Base-by-base conservation (phyloP, 1,140 invertebrate genomes). In the Drosophila ohnishii region DNA sequence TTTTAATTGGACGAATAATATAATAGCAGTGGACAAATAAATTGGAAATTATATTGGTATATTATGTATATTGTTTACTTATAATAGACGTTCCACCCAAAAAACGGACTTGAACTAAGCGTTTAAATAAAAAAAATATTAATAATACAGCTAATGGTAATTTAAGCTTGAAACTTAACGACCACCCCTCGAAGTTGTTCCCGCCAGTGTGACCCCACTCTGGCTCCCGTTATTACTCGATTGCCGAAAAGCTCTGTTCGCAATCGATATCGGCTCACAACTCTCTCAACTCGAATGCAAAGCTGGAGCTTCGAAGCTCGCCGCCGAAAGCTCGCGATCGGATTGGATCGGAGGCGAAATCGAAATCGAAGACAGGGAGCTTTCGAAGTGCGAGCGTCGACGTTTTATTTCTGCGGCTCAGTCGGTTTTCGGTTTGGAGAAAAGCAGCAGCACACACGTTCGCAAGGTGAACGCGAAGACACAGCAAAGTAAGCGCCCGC, bases 341-440 rank as follows among this genome's bases (percentile, higher is more conserved):
- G 16, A 22, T 40, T 37, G 55, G 22, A 50, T 58, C 70, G 47
- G 58, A 72, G 56, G 16, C 40, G 58, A 56, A 57, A 81, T 82
- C 79, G 57, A 75, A 53, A 55, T 73, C 76, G 56, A 74, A 67
- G 11, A 16, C 2, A 19, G 57, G 9, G 58, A 65, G 63, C 79
- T 87, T 86, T 87, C 78, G 82, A 79, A 82, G 75, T 82, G 78
- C 76, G 81, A 80, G 65, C 76, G 59, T 56, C 62, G 70, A 76
- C 44, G 78, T 83, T 67, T 64, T 63, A 22, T 37, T 74, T 34
- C 60, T 61, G 69, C 67, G 65, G 80, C 80, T 84, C 79, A 86
- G 70, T 86, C 83, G 83, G 82, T 87, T 82, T 87, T 76, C 60
- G 78, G 80, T 86, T 86, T 84, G 75, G 82, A 86, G 75, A 78